Percentiles rank a stretch among this genome's conserved stretches.
Conservation (phyloP, 1,140 invertebrate genomes). For the Pygmarrhopalites habei region DNA sequence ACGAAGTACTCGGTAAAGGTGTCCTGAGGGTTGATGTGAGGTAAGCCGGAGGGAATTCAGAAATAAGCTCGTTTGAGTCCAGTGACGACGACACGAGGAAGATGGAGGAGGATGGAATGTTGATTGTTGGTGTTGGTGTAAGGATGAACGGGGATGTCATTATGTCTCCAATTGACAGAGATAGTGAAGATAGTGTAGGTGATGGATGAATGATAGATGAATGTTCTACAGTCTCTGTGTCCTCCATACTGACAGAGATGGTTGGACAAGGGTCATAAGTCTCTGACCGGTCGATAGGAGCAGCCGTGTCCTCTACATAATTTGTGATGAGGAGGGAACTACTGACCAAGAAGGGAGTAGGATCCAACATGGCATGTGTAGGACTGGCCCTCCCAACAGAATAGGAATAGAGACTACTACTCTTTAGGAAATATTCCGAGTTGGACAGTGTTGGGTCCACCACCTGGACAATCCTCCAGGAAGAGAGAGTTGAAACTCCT, state of each 20-base stretch:
- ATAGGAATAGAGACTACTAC: too few relatives aligned
- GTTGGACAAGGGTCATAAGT: constrained; percentile 17
- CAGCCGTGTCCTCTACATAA: constrained; percentile 6
- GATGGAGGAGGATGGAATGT: neutral
- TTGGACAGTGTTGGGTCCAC: too few relatives aligned
- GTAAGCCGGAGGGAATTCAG: neutral
- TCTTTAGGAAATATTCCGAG: too few relatives aligned
- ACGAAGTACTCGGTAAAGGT: too few relatives aligned
- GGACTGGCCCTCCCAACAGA: too few relatives aligned
- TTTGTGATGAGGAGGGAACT: neutral
- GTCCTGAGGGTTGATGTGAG: too few relatives aligned
- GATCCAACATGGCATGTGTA: neutral
- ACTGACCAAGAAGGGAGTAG: neutral
- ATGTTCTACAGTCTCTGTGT: constrained; percentile 1
- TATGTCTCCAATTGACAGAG: neutral
- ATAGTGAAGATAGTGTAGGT: neutral
- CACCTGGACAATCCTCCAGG: too few relatives aligned
- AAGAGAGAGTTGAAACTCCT: neutral
- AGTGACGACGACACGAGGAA: neutral
- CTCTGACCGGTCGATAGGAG: neutral
- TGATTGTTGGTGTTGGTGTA: too few relatives aligned
- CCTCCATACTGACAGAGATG: neutral
- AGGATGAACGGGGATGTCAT: too few relatives aligned
- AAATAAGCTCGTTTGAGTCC: constrained; percentile 3
- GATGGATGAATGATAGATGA: constrained; percentile 4